Base-by-base conservation (phyloP, 2,797 vertebrate species). In the Microctenopoma lineatum region DNA sequence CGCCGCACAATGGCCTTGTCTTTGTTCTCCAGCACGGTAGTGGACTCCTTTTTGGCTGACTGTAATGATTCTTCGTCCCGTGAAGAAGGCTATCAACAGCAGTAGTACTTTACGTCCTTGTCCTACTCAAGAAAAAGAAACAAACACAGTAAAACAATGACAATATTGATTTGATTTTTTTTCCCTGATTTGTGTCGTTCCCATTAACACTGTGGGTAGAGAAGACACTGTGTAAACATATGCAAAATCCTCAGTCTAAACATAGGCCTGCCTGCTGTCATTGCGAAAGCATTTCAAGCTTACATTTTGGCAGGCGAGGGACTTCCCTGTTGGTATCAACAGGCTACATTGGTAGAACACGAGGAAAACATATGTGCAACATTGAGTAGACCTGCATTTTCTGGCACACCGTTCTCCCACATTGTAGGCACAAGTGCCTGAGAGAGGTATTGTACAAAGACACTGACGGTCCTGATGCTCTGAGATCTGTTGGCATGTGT, bases 341-440 rank as follows among this genome's bases (percentile, higher is more conserved):
- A 51, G 65, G 58, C 47, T 29, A 21, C 50, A 75, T 80, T 79
- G 80, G 82, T 75, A 68, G 65, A 80, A 79, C 47, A 52, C 61
- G 62, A 69, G 62, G 53, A 60, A 53, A 51, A 79, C 76, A 84
- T 85, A 84, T 83, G 83, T 72, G 71, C 66, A 70, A 59, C 58
- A 65, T 21, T 59, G 59, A 81, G 53, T 62, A 26, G 67, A 67
- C 63, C 72, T 72, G 63, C 57, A 54, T 62, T 66, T 67, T 51
- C 68, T 77, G 76, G 75, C 63, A 54, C 29, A 54, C 34, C 14
- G 26, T 63, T 51, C 70, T 63, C 59, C 68, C 72, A 80, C 80
- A 54, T 61, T 77, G 46, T 38, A 48, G 75, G 75, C 62, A 70
- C 64, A 70, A 46, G 80, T 81, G 78, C 70, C 73, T 8, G 70